These are phyloP conservation scores for Sebastes fasciatus DNA, from an alignment of 2,113 vertebrate genomes.

Conservation along the genomic window DNA sequence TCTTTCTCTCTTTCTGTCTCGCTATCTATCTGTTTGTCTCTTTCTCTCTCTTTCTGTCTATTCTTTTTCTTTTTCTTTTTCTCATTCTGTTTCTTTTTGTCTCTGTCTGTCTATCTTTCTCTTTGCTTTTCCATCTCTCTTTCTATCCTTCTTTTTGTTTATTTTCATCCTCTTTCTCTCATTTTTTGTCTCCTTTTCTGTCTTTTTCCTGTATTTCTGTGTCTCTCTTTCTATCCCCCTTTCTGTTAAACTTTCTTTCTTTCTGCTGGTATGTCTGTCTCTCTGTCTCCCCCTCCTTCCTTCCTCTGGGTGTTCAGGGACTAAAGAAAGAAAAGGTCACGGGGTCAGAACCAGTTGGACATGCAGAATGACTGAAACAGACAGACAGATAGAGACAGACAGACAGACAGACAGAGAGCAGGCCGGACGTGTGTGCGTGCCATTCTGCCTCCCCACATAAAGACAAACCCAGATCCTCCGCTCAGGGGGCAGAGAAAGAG, in stretches of 20 bases:
- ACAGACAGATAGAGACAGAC: constrained; percentile 36
- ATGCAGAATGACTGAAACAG: constrained; percentile 55
- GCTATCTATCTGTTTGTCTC: background rate
- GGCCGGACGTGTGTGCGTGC: constrained; percentile 51
- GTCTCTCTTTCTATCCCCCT: background rate
- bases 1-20: background rate
- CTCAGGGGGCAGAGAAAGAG: constrained; percentile 47
- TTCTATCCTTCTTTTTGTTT: too few relatives aligned
- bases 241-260: background rate
- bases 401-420: constrained; percentile 18
- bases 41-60: too few relatives aligned
- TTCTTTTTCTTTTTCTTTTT: background rate
- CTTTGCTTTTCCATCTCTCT: background rate
- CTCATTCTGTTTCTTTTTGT: background rate
- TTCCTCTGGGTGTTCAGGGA: constrained; percentile 36
- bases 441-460: constrained; percentile 60
- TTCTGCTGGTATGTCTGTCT: background rate
- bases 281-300: background rate
- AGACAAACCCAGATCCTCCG: constrained; percentile 69
- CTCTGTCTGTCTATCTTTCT: background rate
- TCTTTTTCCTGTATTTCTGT: background rate
- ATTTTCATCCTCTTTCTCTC: background rate
- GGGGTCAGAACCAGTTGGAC: constrained; percentile 58
- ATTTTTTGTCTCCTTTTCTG: background rate
- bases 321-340: constrained; percentile 44